phyloP scores from a whole-genome alignment of 2,113 vertebrate species.

The Neodontobutis hainanensis region DNA sequence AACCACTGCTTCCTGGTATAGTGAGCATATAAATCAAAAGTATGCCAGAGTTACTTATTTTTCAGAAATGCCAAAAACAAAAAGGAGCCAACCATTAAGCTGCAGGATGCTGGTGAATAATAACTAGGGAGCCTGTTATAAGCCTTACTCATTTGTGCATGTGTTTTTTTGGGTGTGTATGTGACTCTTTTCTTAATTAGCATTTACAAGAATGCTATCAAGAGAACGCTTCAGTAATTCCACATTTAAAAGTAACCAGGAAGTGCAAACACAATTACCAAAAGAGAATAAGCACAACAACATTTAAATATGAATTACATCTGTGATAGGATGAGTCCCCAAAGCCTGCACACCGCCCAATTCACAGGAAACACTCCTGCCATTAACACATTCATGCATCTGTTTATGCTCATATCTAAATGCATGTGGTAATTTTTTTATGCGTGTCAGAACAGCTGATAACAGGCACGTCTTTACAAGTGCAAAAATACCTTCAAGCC shows the following conservation, averaged over 20 bases:
- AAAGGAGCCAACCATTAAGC: conserved; percentile 26
- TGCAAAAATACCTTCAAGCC: conserved; percentile 27
- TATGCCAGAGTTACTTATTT: conserved; percentile 19
- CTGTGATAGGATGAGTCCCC: conserved; percentile 36
- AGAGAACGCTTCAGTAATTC: conserved; percentile 63
- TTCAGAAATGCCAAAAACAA: not conserved
- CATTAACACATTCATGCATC: conserved; percentile 35
- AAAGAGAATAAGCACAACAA: conserved; percentile 56
- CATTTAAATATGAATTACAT: conserved; percentile 73
- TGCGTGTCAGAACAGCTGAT: conserved; percentile 8
- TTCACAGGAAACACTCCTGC: conserved; percentile 32
- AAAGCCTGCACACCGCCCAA: conserved; percentile 34
- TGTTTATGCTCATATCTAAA: conserved; percentile 4
- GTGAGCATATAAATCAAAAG: not conserved
- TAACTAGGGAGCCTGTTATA: conserved; percentile 27
- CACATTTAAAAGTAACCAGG: conserved; percentile 66
- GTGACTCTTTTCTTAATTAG: conserved; percentile 60
- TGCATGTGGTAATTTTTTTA: not conserved
- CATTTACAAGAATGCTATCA: conserved; percentile 64
- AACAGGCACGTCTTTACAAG: conserved; percentile 30
- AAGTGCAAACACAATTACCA: conserved; percentile 72
- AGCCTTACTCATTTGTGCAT: conserved; percentile 52
- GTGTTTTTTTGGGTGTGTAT: conserved; percentile 19
- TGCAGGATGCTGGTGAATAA: conserved; percentile 43
- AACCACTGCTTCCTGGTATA: not conserved